A percentile compares a stretch with the other conserved stretches of the same genome.
Evolutionary conservation across 2,797 vertebrate species (phyloP).

Genomic region (Morus bassanus): DNA sequence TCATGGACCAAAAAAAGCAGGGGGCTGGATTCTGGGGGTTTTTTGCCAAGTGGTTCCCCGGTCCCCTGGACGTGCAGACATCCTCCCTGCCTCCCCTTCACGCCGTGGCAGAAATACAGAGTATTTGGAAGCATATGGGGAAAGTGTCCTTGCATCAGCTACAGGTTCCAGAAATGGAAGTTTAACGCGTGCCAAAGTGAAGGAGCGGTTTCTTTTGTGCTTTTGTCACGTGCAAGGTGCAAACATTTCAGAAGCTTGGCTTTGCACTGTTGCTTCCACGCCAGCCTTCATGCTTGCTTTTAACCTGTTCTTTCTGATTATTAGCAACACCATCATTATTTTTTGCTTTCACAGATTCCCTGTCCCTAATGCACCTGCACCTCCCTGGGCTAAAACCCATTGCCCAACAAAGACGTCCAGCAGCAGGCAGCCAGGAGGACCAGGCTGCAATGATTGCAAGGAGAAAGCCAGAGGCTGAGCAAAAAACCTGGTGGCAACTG

Average conservation of each 20-base stretch:
- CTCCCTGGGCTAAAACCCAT: background rate
- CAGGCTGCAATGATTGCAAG: background rate
- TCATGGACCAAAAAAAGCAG: background rate
- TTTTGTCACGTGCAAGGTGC: constrained; percentile 18
- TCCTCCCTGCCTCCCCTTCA: background rate
- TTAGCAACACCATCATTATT: background rate
- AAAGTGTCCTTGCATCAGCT: background rate
- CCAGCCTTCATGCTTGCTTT: background rate
- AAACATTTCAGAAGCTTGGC: constrained; percentile 7
- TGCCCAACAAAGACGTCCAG: background rate
- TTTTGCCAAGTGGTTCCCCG: background rate
- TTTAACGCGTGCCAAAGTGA: background rate
- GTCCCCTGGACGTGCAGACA: background rate
- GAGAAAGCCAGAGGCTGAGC: background rate
- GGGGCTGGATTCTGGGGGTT: background rate
- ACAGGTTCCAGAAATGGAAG: background rate
- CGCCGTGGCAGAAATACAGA: background rate
- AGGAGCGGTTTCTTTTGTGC: background rate
- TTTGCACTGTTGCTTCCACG: background rate
- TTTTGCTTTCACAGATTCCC: background rate
- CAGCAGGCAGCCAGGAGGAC: background rate
- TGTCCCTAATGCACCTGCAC: constrained; percentile 28
- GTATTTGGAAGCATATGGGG: background rate
- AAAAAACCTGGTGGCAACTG: background rate
- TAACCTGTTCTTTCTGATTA: background rate